Evolutionary conservation across 2,888 invertebrate genomes (phyloP), one percentile per base, ranked within the genome.

Genomic region (Epinotia ramella): DNA sequence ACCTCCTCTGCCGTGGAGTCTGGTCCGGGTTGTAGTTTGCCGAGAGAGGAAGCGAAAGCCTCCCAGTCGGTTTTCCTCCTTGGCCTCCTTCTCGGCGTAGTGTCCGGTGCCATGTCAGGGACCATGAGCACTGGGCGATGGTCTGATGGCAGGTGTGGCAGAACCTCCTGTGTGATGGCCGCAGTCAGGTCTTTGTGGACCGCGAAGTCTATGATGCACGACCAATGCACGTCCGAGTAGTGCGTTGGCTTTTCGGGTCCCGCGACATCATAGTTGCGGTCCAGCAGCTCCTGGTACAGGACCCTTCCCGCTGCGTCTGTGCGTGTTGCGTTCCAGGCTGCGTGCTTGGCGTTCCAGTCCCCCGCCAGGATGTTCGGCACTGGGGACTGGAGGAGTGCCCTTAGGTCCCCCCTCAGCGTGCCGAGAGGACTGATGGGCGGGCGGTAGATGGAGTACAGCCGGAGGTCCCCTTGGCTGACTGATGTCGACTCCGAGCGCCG

Each of bases 401-500:
- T 24, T 24, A 24, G 0, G 2, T 56, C 33, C 1, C 6, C 13
- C 3, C 6, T 7, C 11, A 18, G 33, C 11, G 2, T n/a, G 6
- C 7, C 28, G 28, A 28, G 2, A 9, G 44, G 4, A 12, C 18
- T 12, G 5, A 3, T 28, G 3, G 1, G 3, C 3, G 12, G 40
- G 9, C 33, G 9, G 62, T 62, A 62, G 0, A 62, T 3, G 0
- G 33, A 9, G 4, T 11, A 33, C 1, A 62, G 33, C 11, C 40
- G 3, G 11, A 62, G 40, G n/a, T 62, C 62, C 0, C 18, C 40
- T 0, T 24, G 0, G 20, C 4, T 6, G 3, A 62, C 49, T 0
- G 1, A 62, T 28, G 69, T 70, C 69, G 28, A 70, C 49, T 18
- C 69, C 69, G n/a, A 70, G 49, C 44, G 49, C 28, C 18, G 9